phyloP scores from a whole-genome alignment of 2,113 vertebrate genomes.

The Theropithecus gelada region DNA sequence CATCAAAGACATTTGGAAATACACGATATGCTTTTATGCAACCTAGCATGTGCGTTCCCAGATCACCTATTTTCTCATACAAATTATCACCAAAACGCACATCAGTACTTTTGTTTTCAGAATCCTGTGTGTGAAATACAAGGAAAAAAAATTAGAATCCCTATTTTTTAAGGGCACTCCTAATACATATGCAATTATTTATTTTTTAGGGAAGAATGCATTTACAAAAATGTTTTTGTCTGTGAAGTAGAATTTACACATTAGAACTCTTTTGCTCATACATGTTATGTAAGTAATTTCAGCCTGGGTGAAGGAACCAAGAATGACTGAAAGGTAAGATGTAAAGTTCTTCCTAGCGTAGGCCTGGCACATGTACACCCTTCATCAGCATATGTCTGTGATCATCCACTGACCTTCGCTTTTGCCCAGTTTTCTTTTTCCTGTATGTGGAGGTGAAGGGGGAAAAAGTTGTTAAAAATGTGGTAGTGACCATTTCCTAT shows the following conservation, averaged over 20 bases:
- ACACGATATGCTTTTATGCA: background rate
- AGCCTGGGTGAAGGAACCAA: background rate
- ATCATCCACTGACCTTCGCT: too few species aligned
- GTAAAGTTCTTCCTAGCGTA: background rate
- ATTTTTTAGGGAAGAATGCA: background rate
- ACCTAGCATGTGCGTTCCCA: background rate
- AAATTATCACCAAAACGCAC: background rate
- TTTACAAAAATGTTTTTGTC: background rate
- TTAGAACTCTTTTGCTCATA: background rate
- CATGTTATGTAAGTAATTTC: background rate
- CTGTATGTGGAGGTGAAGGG: background rate
- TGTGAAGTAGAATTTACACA: background rate
- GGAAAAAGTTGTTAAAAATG: background rate
- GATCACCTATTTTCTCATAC: background rate
- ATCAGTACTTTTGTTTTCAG: background rate
- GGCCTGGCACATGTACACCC: accelerated
- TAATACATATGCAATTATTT: background rate
- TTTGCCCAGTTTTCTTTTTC: background rate
- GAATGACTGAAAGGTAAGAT: background rate
- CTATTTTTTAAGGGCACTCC: background rate
- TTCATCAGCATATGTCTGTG: background rate
- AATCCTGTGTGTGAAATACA: background rate
- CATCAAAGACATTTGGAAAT: background rate
- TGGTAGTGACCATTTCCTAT: background rate
- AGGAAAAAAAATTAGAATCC: background rate